Base-by-base conservation (phyloP, 2,797 vertebrate genomes). In the Luscinia luscinia region DNA sequence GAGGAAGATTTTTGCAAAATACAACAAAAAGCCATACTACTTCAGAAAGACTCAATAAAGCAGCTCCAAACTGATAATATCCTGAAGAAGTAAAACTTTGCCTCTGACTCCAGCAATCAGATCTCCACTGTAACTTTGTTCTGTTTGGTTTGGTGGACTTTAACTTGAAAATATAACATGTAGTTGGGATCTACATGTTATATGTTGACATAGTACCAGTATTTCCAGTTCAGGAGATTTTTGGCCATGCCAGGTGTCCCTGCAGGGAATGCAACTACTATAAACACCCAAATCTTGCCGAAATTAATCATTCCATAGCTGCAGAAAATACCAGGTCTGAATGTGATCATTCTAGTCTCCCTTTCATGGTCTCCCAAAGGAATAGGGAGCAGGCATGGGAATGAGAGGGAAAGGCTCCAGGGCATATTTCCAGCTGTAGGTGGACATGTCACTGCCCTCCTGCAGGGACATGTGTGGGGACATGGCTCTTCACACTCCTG, bases 401-500 rank as follows among this genome's bases (percentile, higher is more conserved):
- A 13, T 27, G 16, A 79, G 30, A 43, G 12, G 6, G 9, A 75
- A 89, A 76, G 18, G 20, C 6, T 84, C 22, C 30, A 51, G 73
- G 52, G 9, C 3, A 14, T 20, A 19, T 55, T 87, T 69, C 30
- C 28, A 72, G 6, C 6, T 28, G 5, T 5, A 58, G 28, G 32
- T 34, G 23, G 30, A 52, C 5, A 0, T 9, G 26, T 3, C 34
- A 5, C 10, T 81, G 86, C 20, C 10, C 23, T 62, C 34, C 67
- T 18, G 16, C 38, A 12, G 2, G 12, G 26, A 8, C 22, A 18
- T 6, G 3, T 9, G 11, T 24, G 48, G 30, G 38, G 22, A 55
- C 2, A 1, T 0, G 0, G 6, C 7, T 45, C 26, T 73, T 49
- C 38, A 61, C 14, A 13, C 14, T 16, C 27, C 40, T 15, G 19